Conservation (phyloP, 2,888 invertebrate species). For the Rosalia funebris region DNA sequence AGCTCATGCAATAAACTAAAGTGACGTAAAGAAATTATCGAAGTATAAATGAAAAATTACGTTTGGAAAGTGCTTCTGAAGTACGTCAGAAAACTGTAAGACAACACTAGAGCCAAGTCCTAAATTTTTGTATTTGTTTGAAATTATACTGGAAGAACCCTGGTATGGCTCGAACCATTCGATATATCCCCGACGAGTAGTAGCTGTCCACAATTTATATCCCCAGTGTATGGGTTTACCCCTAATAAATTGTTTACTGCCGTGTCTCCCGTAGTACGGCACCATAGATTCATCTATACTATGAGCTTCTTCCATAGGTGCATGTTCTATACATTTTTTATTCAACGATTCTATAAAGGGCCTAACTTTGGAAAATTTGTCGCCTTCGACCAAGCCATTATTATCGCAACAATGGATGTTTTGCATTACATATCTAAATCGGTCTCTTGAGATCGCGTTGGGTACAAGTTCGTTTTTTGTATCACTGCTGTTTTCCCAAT, state of each 20-base stretch:
- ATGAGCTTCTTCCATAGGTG: neutral
- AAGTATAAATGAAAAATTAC: neutral
- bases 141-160: slow-evolving; percentile 10
- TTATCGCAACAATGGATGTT: slow-evolving; percentile 41
- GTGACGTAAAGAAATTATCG: slow-evolving; percentile 10
- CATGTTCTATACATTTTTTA: neutral
- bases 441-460: slow-evolving; percentile 35
- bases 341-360: too few species aligned
- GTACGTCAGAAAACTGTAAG: too few species aligned
- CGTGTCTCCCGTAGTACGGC: slow-evolving; percentile 44
- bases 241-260: slow-evolving; percentile 48
- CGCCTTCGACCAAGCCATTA: slow-evolving; percentile 30
- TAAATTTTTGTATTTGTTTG: too few species aligned
- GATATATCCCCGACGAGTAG: slow-evolving; percentile 14
- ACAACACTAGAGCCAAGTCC: too few species aligned
- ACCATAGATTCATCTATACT: slow-evolving; percentile 29
- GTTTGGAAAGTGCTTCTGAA: too few species aligned
- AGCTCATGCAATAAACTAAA: too few species aligned
- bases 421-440: slow-evolving; percentile 38
- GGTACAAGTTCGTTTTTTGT: slow-evolving; percentile 14
- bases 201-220: slow-evolving; percentile 32
- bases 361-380: slow-evolving; percentile 39
- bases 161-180: slow-evolving; percentile 15
- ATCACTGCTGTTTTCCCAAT: too few species aligned
- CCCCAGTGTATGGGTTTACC: slow-evolving; percentile 40